Base-by-base conservation (phyloP, 2,113 vertebrate species). In the Gorsachius goisagi region DNA sequence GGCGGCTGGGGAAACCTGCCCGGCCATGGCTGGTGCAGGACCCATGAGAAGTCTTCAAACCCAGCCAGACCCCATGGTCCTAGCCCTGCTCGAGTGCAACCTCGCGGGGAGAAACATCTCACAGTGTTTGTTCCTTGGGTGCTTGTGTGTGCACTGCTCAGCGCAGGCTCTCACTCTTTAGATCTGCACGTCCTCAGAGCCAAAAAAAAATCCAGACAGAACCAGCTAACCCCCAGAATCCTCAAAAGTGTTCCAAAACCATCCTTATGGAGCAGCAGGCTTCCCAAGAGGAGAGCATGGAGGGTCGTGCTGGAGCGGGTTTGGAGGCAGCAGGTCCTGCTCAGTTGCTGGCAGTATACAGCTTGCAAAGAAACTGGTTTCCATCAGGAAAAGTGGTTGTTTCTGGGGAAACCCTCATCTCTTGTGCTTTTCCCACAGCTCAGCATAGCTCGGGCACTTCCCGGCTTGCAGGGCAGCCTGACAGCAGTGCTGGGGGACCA, bases 141-240 rank as follows among this genome's bases (percentile, higher is more conserved):
- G 26, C 45, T 83, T 2, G 0, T 14, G 33, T 4, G 26, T 21
- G 44, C 0, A 3, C 26, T 49, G 58, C 53, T 75, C 0, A 0
- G 62, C 5, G 9, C 52, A 32, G 75, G 49, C 39, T 68, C 49
- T 63, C 9, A 0, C 37, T 41, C 53, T 66, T 50, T 9, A 72
- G 72, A 63, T 21, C 26, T 64, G 3, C 41, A 8, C 37, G 55
- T 85, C 11, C n/a, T 58, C 1, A 0, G 37, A 56, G 60, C 35
- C 28, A 59, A 58, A 71, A 71, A 69, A 20, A 41, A 44, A 26
- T 20, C 23, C 32, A 32, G 60, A 19, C 47, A 33, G 62, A 62
- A 49, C 14, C 45, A 55, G 20, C 24, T 68, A 49, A 35, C 21
- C 30, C 41, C 30, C 30, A 49, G 60, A 56, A 67, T 49, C 20